These are phyloP conservation scores for Aphis craccivora DNA, from an alignment of 1,140 invertebrate genomes.

Conservation along the genomic window DNA sequence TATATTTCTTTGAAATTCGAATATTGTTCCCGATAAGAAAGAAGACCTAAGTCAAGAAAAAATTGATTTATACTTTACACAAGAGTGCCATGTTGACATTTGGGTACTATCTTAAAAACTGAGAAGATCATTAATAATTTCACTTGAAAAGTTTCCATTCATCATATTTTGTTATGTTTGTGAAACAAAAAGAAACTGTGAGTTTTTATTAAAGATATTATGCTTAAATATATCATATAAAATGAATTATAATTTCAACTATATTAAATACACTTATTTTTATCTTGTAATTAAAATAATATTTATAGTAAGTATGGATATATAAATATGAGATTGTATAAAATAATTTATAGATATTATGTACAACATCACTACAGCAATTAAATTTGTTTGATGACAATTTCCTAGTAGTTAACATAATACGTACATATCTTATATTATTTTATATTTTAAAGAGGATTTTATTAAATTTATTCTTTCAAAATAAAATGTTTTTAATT, in stretches of 20 bases:
- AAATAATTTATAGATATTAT: not conserved
- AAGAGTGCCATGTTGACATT: conserved; percentile 40
- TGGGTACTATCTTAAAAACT: conserved; percentile 33
- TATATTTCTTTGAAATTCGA: not conserved
- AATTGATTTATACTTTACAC: conserved; percentile 47
- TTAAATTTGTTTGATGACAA: not conserved
- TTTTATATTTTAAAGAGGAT: not conserved
- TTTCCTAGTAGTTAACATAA: not conserved
- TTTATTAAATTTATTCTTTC: not conserved
- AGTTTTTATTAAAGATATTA: conserved; percentile 35
- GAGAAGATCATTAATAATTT: conserved; percentile 50
- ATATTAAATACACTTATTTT: not conserved
- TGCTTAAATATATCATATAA: not conserved
- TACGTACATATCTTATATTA: not conserved
- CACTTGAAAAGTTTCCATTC: conserved; percentile 46
- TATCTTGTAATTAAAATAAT: conserved; percentile 23
- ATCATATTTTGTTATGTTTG: conserved; percentile 41
- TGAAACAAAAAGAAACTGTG: conserved; percentile 16
- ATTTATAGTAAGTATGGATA: not conserved
- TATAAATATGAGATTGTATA: not conserved
- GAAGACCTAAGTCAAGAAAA: not conserved
- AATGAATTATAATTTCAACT: conserved; percentile 32
- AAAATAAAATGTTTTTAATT: not conserved
- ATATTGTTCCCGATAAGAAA: not conserved
- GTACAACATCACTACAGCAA: not conserved